A percentile compares a stretch with the other conserved stretches of the same genome.
phyloP scores from a whole-genome alignment of 2,113 vertebrate species.

The Myiozetetes cayanensis region DNA sequence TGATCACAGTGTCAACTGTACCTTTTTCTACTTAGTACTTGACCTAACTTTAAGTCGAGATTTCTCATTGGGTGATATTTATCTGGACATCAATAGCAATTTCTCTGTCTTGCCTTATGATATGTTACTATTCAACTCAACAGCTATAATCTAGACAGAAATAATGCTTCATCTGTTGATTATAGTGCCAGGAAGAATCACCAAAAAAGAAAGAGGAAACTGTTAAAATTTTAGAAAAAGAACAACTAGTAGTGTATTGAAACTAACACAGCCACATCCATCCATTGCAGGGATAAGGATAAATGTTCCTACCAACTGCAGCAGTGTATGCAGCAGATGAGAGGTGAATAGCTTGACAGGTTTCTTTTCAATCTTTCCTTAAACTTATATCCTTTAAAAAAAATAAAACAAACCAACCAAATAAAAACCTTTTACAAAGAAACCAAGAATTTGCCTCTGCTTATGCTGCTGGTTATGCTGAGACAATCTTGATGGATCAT shows the following conservation, averaged over 20 bases:
- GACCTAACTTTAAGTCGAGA: neutral
- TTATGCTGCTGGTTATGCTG: neutral
- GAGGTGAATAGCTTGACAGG: neutral
- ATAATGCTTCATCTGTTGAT: neutral
- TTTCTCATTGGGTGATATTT: neutral
- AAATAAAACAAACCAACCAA: neutral
- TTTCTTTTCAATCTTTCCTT: neutral
- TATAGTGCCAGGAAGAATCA: neutral
- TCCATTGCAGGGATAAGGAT: neutral
- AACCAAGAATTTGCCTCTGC: neutral
- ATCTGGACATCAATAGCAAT: neutral
- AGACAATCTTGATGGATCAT: neutral
- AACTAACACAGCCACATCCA: neutral
- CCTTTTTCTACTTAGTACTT: neutral
- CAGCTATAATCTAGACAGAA: neutral
- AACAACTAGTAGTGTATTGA: neutral
- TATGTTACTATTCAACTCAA: neutral
- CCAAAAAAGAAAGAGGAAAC: neutral
- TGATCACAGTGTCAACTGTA: neutral
- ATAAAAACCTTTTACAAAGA: neutral
- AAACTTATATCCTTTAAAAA: neutral
- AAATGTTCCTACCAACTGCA: neutral
- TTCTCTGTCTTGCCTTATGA: neutral
- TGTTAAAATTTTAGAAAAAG: neutral
- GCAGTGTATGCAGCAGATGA: neutral